These are phyloP conservation scores for Heliconius congener DNA, from an alignment of 1,140 invertebrate species.

Conservation along the genomic window DNA sequence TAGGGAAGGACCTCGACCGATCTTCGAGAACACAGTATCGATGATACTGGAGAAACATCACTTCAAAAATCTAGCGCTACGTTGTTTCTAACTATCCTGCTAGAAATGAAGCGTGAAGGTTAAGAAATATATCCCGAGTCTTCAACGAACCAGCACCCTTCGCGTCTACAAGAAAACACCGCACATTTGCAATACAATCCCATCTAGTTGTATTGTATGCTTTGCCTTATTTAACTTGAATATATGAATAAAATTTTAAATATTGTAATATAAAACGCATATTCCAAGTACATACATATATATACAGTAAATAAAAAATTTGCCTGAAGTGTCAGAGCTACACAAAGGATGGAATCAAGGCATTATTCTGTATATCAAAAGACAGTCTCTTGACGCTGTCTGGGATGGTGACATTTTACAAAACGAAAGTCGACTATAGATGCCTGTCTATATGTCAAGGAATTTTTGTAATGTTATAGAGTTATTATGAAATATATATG, in stretches of 20 bases:
- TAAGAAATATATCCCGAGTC: too few relatives aligned
- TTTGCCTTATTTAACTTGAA: too few relatives aligned
- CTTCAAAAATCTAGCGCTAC: too few relatives aligned
- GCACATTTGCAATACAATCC: not conserved
- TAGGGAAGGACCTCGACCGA: too few relatives aligned
- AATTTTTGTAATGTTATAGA: not conserved
- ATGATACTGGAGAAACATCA: too few relatives aligned
- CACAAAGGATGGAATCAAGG: not conserved
- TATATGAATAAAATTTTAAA: not conserved
- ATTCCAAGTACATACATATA: not conserved
- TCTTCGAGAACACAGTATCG: too few relatives aligned
- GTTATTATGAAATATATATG: not conserved
- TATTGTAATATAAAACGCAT: not conserved
- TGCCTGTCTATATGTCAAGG: not conserved
- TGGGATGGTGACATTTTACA: not conserved
- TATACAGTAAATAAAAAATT: not conserved
- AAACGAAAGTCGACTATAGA: not conserved
- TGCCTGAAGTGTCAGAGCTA: slow-evolving; percentile 11
- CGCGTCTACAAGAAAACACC: too few relatives aligned
- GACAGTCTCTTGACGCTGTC: slow-evolving; percentile 18
- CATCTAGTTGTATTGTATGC: not conserved
- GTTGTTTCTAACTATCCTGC: too few relatives aligned
- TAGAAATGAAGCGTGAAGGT: too few relatives aligned
- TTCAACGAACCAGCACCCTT: too few relatives aligned
- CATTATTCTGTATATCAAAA: slow-evolving; percentile 19